Percentiles rank a stretch among this genome's conserved stretches.
Evolutionary conservation across 2,797 vertebrate species (phyloP).

Genomic region (Spinus pinus): DNA sequence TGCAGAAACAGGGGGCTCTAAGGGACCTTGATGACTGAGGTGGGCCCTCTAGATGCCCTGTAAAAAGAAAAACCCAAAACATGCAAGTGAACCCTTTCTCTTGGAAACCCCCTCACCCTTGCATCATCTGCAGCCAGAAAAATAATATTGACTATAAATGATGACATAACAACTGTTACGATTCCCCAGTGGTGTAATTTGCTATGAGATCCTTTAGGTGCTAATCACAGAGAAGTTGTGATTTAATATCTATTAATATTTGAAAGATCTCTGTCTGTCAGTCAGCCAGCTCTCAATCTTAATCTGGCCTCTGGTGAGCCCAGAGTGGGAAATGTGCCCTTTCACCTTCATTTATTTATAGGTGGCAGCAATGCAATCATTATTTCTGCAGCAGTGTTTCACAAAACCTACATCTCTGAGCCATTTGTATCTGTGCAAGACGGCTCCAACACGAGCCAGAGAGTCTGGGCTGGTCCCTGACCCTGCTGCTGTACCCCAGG

Average conservation of each 20-base stretch:
- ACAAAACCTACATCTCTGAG: background rate
- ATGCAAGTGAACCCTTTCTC: background rate
- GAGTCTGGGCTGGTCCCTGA: background rate
- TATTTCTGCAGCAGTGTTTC: background rate
- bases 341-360: constrained; percentile 55
- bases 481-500: background rate
- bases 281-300: background rate
- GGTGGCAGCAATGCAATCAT: background rate
- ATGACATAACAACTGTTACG: background rate
- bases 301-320: background rate
- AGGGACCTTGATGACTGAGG: background rate
- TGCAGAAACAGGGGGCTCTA: background rate
- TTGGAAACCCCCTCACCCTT: background rate
- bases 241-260: background rate
- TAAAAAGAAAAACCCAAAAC: background rate
- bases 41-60: background rate
- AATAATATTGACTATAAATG: background rate
- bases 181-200: background rate
- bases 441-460: accelerated
- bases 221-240: background rate
- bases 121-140: background rate
- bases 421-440: background rate
- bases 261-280: background rate
- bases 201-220: background rate
- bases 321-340: constrained; percentile 2